These are phyloP conservation scores for Cephus pygmeus DNA, from an alignment of 2,888 invertebrate species.

Conservation along the genomic window DNA sequence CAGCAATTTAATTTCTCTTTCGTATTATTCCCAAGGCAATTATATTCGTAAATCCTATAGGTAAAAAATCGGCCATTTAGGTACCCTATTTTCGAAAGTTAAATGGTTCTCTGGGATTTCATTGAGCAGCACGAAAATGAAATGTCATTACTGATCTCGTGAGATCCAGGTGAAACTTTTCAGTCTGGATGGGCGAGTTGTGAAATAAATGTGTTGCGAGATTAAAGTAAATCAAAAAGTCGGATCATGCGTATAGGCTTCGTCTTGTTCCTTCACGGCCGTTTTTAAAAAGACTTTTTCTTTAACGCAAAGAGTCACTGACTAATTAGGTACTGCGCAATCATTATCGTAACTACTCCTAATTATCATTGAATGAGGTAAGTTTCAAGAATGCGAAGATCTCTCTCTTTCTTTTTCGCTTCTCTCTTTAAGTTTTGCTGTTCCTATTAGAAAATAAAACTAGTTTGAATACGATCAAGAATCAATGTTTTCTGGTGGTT, in stretches of 20 bases:
- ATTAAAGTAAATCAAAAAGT: neutral
- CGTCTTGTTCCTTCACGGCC: neutral
- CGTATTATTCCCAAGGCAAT: neutral
- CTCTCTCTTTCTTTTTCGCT: neutral
- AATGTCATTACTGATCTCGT: neutral
- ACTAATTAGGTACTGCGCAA: neutral
- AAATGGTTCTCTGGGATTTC: neutral
- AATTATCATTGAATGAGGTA: neutral
- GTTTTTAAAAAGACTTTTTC: neutral
- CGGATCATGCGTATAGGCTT: neutral
- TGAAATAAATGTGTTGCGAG: neutral
- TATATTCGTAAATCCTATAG: neutral
- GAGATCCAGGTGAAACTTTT: neutral
- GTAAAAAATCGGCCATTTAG: neutral
- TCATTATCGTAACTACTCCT: neutral
- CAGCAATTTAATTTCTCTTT: neutral
- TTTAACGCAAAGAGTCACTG: neutral
- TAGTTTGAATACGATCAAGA: neutral
- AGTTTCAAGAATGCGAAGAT: neutral
- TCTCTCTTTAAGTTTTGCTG: neutral
- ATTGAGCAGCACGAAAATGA: neutral
- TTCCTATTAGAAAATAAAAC: neutral
- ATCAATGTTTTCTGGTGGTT: neutral
- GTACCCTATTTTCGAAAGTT: neutral
- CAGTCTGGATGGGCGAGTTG: neutral